These are phyloP conservation scores for Gasterosteus aculeatus DNA, from an alignment of 2,113 vertebrate genomes.

Conservation along the genomic window DNA sequence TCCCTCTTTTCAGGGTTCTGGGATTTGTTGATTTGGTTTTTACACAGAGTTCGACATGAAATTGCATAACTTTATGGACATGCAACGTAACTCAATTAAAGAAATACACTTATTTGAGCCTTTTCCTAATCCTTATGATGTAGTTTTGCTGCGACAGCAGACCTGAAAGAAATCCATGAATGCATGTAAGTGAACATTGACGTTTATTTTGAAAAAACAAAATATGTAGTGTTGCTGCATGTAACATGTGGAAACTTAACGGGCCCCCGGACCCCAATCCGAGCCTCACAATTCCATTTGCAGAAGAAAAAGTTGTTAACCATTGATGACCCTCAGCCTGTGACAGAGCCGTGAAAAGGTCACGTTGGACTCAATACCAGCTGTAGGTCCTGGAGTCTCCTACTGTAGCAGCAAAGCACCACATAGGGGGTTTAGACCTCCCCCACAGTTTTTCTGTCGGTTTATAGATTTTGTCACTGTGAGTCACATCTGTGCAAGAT, in stretches of 20 bases:
- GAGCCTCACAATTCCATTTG: not conserved
- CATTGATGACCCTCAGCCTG: not conserved
- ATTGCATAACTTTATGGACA: not conserved
- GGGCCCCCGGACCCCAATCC: not conserved
- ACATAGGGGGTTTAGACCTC: not conserved
- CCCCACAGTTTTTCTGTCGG: too few relatives aligned
- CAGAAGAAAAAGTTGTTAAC: not conserved
- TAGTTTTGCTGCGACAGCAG: not conserved
- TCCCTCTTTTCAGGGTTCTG: not conserved
- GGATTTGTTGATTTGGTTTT: not conserved
- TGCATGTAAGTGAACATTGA: too few relatives aligned
- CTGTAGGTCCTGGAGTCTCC: too few relatives aligned
- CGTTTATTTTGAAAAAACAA: not conserved
- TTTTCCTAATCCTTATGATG: not conserved
- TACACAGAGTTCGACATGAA: not conserved
- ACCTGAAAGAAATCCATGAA: too few relatives aligned
- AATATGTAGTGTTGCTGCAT: not conserved
- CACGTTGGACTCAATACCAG: not conserved
- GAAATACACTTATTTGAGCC: not conserved
- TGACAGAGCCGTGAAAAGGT: not conserved
- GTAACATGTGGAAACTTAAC: not conserved
- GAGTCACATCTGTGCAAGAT: too few relatives aligned
- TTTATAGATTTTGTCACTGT: too few relatives aligned
- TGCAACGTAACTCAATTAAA: not conserved
- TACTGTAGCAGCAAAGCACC: not conserved